Base-by-base conservation (phyloP, 2,797 vertebrate genomes). In the Pterois miles region DNA sequence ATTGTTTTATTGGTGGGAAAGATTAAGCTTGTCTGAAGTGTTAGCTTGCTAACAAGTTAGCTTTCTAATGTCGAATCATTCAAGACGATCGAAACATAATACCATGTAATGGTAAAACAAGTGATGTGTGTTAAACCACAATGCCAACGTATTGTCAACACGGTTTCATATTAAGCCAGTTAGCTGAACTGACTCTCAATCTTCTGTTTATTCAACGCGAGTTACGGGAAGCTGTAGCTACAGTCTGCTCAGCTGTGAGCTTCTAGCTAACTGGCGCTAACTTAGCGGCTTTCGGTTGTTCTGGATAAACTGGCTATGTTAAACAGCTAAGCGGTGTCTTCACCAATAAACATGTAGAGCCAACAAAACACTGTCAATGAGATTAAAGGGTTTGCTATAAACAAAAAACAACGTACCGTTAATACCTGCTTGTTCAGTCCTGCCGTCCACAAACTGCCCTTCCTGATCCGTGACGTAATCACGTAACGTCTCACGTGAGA, bases 391-490 rank as follows among this genome's bases (percentile, higher is more conserved):
- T 38, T 54, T 34, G 14, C 27, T 8, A 7, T 18, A 11, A 33
- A n/a, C 1, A 20, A 63, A 50, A 52, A 29, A 22, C 20, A 46
- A 18, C 8, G 7, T 36, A 64, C 75, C 4, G n/a, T 4, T 14
- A 50, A 50, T 90, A 92, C 90, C 79, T 89, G 65, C 81, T 27
- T 81, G 56, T 82, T 85, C 75, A 75, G 71, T 80, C 71, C 74
- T 73, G 46, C 38, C 52, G 56, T 71, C 13, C 70, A 71, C 5
- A 82, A 16, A 46, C 52, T 56, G 34, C n/a, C 1, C 76, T 87
- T 86, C 81, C 86, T 56, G 59, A 9, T 58, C 22, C 38, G 36
- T 63, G 60, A 63, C 60, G 62, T 40, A 40, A 40, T 14, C 38
- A 6, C 14, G 38, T 13, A 40, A 14, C 38, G 38, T 40, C 38